phyloP scores from a whole-genome alignment of 2,113 vertebrate species.

The Junco hyemalis region DNA sequence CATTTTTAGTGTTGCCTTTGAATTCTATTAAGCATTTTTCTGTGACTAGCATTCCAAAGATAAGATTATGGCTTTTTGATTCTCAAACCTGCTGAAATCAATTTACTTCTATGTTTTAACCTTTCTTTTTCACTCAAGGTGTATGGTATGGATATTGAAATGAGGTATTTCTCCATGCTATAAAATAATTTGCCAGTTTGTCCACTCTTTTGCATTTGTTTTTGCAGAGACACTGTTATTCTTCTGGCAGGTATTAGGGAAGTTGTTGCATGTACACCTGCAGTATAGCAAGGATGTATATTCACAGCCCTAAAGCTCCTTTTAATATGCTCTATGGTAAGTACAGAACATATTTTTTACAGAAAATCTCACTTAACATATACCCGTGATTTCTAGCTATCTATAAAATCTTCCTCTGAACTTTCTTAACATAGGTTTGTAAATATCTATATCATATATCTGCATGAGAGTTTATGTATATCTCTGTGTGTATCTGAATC shows the following conservation, averaged over 20 bases:
- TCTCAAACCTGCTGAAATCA: not conserved
- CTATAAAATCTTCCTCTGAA: not conserved
- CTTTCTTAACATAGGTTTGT: not conserved
- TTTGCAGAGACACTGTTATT: not conserved
- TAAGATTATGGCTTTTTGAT: not conserved
- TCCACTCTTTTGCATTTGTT: not conserved
- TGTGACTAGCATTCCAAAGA: not conserved
- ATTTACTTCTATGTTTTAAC: not conserved
- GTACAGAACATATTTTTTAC: fast-evolving
- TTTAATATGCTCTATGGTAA: not conserved
- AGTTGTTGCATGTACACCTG: not conserved
- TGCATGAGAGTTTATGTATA: not conserved
- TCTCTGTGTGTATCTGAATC: not conserved
- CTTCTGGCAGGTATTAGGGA: not conserved
- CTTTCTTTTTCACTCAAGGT: not conserved
- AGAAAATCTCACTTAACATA: not conserved
- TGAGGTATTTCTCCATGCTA: not conserved
- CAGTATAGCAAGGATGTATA: not conserved
- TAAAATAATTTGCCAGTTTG: not conserved
- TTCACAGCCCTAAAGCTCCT: not conserved
- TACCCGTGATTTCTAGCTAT: not conserved
- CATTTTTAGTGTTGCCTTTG: not conserved
- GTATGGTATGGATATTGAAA: not conserved
- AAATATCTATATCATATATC: fast-evolving
- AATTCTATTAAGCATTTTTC: not conserved